Percentiles rank a stretch among this genome's conserved stretches.
These are phyloP conservation scores for Halotydeus destructor DNA, from an alignment of 1,140 invertebrate genomes.

Conservation along the genomic window DNA sequence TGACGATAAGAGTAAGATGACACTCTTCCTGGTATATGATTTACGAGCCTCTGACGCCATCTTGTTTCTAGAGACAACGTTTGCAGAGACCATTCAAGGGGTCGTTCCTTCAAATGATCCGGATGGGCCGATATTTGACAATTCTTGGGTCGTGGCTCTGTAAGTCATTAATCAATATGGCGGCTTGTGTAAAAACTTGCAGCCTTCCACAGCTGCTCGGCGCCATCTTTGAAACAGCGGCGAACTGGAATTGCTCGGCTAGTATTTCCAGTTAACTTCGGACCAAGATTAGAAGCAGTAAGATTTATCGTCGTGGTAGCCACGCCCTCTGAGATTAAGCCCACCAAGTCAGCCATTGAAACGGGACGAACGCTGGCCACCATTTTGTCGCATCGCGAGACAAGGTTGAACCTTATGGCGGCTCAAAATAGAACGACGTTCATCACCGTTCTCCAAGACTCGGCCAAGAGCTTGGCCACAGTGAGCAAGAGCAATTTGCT, in stretches of 20 bases:
- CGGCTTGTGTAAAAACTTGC: too few species aligned
- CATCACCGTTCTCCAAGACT: not conserved
- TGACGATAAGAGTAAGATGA: too few species aligned
- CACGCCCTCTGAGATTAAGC: conserved; percentile 11
- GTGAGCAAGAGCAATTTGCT: not conserved
- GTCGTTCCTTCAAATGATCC: too few species aligned
- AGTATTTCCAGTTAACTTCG: not conserved
- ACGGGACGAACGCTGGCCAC: conserved; percentile 20
- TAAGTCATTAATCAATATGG: too few species aligned
- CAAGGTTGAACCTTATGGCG: conserved; percentile 13
- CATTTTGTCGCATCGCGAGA: conserved; percentile 16
- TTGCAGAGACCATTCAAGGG: too few species aligned
- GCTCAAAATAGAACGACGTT: conserved; percentile 5
- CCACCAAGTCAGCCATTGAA: conserved; percentile 20
- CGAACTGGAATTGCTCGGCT: not conserved
- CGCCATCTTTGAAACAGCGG: not conserved
- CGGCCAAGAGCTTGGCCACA: not conserved
- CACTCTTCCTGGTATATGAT: too few species aligned
- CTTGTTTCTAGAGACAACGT: too few species aligned
- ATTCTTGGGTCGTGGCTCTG: too few species aligned
- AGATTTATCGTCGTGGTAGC: conserved; percentile 2
- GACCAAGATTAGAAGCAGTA: not conserved
- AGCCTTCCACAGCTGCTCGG: too few species aligned
- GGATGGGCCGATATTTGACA: too few species aligned
- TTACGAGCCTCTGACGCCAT: too few species aligned